Evolutionary conservation across 2,888 invertebrate species (phyloP), one percentile per base, ranked within the genome.

Genomic region (Mellilla xanthometata): DNA sequence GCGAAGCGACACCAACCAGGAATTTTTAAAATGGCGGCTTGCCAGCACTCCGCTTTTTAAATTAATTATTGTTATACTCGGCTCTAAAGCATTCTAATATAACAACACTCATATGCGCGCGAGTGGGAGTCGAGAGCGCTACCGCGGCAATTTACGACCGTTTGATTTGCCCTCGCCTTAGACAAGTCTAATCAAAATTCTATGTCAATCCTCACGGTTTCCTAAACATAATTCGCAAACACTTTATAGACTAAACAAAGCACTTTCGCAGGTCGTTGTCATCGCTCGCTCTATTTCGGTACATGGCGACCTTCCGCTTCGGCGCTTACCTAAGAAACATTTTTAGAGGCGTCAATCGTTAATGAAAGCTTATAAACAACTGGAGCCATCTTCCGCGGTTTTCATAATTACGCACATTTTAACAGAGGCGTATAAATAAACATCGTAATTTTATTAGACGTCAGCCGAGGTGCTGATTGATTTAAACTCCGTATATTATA

Each of bases 41-140:
- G 88, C 87, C 88, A 88, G 68, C 67, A 57, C 70, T 70, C 63
- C 75, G 81, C 78, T 84, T 85, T 79, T 80, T 76, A 82, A 80
- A 86, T 87, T 86, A 88, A 88, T 89, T 87, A 88, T 86, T 83
- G 79, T 87, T 87, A 81, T 82, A 83, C 81, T 74, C 73, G 68
- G 67, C 76, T 81, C 76, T 81, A 78, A 82, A 82, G 72, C 72
- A 78, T 84, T 77, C 75, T 81, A 77, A 80, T 84, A 87, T 80
- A 86, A 81, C 77, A 81, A 72, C 79, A 76, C 72, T 73, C 72
- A 63, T 72, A 67, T 52, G 54, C 63, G 65, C 63, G 56, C 55
- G 71, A 72, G 81, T 79, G 75, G 77, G 65, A 54, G 74, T 68
- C 26, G 24, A 45, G 45, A 46, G 40, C 77, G 74, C 74, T 79